Base-by-base conservation (phyloP, 2,797 vertebrate species). In the Bufotes viridis region DNA sequence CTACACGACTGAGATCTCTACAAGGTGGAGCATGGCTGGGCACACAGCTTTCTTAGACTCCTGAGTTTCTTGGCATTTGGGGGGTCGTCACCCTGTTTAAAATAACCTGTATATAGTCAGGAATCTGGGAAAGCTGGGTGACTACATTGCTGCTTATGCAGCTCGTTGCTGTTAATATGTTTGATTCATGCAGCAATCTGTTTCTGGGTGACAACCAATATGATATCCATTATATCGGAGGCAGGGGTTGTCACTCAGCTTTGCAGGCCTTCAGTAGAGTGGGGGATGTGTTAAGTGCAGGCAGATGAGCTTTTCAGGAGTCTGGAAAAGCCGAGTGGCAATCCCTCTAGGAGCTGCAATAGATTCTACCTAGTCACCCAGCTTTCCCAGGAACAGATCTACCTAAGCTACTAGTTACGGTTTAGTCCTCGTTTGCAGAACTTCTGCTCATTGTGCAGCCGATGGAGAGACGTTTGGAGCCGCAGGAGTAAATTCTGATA, bases 231-330 rank as follows among this genome's bases (percentile, higher is more conserved):
- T 7, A 22, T 63, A 22, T 60, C 12, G 11, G 0, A 12, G 61
- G 2, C 3, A 24, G 9, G 61, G 65, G 11, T 24, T 12, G n/a
- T 67, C 65, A 67, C 65, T 26, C 22, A 24, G 65, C 24, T 14
- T 24, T 12, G n/a, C 13, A 11, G 26, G 65, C 10, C 22, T 65
- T 65, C 2, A 65, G 8, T 14, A 8, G 26, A 13, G 10, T 26
- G 12, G 2, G 15, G 26, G 1, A 15, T 4, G 26, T 1, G 57
- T 34, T 0, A 12, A 0, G n/a, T 6, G 13, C n/a, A 26, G 1
- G 12, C 65, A 15, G n/a, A 67, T 67, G 13, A 12, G 65, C 26
- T 7, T 70, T 34, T 34, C 26, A 70, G 42, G 4, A 4, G 18
- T 42, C 42, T 75, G 72, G 42, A 7, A 42, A 42, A 75, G 72